These are phyloP conservation scores for Propithecus coquereli DNA, from an alignment of 2,113 vertebrate species.

Conservation along the genomic window DNA sequence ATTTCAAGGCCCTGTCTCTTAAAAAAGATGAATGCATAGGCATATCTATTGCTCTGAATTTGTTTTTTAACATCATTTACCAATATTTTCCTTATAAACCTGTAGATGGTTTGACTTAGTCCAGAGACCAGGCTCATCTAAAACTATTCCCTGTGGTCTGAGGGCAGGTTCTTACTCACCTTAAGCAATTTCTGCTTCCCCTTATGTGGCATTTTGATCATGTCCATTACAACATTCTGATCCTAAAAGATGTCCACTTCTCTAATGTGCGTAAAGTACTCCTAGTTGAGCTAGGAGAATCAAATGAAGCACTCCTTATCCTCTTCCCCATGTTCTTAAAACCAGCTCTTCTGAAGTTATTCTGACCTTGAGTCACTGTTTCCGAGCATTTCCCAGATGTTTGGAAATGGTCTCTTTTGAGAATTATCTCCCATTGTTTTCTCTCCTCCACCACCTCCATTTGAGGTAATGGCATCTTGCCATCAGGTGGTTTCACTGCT, in stretches of 20 bases:
- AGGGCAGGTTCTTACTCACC: not conserved
- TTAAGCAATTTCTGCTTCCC: not conserved
- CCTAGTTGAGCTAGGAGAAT: not conserved
- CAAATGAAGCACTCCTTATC: not conserved
- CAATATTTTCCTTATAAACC: not conserved
- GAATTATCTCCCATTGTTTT: not conserved
- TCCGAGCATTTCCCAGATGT: not conserved
- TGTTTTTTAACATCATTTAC: not conserved
- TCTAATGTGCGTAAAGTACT: not conserved
- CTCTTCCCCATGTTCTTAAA: not conserved
- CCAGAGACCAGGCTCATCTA: not conserved
- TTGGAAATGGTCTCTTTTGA: not conserved
- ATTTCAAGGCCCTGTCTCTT: not conserved
- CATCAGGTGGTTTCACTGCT: not conserved
- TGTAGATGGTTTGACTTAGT: not conserved
- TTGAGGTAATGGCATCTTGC: slow-evolving; percentile 7
- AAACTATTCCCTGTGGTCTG: not conserved
- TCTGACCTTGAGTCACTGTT: not conserved
- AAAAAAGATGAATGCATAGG: not conserved
- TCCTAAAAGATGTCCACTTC: not conserved
- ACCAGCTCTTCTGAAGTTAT: not conserved
- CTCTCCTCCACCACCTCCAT: not conserved
- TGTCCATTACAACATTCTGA: not conserved
- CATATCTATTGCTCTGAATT: not conserved
- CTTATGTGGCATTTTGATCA: not conserved